Percentiles rank a stretch among this genome's conserved stretches.
phyloP scores from a whole-genome alignment of 1,140 invertebrate genomes.

The Sycophaga agraensis region DNA sequence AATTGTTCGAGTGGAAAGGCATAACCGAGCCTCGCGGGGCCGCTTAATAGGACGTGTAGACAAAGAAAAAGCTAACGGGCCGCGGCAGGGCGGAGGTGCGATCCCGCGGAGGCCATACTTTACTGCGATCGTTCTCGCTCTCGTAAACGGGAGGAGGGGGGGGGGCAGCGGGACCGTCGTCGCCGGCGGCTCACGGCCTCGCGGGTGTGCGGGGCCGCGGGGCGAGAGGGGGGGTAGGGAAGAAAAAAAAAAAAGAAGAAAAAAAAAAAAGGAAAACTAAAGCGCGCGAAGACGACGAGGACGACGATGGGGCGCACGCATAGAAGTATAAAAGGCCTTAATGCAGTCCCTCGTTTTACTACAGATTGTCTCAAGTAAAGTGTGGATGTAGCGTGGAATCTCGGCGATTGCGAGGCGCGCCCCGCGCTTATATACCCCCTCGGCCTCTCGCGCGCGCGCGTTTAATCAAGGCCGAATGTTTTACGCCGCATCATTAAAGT shows the following conservation, averaged over 20 bases:
- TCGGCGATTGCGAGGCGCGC: neutral
- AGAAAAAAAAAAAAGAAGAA: too few relatives aligned
- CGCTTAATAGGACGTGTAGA: too few relatives aligned
- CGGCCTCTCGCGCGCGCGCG: conserved; percentile 12
- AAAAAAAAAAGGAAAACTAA: too few relatives aligned
- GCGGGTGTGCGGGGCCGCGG: too few relatives aligned
- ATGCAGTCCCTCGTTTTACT: conserved; percentile 18
- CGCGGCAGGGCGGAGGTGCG: neutral
- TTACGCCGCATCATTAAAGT: conserved; percentile 56
- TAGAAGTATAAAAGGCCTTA: too few relatives aligned
- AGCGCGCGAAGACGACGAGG: too few relatives aligned
- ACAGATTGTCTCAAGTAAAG: conserved; percentile 25
- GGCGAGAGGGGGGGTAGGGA: too few relatives aligned
- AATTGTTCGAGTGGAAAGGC: too few relatives aligned
- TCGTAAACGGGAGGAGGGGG: conserved; percentile 1
- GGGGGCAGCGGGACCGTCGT: neutral
- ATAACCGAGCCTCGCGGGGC: too few relatives aligned
- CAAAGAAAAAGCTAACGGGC: neutral
- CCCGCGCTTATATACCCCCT: neutral
- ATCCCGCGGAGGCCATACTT: neutral
- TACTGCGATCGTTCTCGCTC: neutral
- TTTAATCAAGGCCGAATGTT: conserved; percentile 58
- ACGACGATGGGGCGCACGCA: too few relatives aligned
- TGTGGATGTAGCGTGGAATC: conserved; percentile 1
- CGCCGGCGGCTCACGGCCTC: too few relatives aligned